phyloP scores from a whole-genome alignment of 2,113 vertebrate species.

The Cepphus grylle region DNA sequence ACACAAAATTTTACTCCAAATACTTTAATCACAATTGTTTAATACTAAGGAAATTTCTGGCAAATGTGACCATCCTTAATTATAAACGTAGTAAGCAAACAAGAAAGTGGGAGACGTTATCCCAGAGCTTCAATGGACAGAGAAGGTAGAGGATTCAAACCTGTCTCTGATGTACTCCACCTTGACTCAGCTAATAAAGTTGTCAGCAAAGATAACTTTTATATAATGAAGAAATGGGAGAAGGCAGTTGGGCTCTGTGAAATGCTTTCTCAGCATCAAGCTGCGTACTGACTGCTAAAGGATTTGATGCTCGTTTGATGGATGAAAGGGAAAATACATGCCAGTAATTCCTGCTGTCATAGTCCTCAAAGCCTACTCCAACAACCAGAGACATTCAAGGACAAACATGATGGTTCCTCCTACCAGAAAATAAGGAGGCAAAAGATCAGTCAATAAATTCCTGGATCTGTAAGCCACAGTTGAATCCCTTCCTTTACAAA shows the following conservation, averaged over 20 bases:
- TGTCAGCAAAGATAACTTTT: constrained; percentile 40
- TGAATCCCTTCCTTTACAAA: neutral
- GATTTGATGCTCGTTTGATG: constrained; percentile 36
- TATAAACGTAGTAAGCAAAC: neutral
- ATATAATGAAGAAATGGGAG: constrained; percentile 37
- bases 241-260: constrained; percentile 3
- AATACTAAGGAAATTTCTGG: neutral
- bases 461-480: neutral
- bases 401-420: constrained; percentile 21
- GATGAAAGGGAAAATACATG: constrained; percentile 59
- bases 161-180: neutral
- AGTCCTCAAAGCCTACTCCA: constrained; percentile 12
- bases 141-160: constrained; percentile 13
- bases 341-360: constrained; percentile 56
- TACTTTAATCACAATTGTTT: neutral
- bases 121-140: neutral
- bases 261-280: constrained; percentile 55
- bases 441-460: constrained; percentile 34
- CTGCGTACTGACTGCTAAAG: neutral
- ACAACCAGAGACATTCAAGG: constrained; percentile 46
- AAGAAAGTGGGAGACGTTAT: neutral
- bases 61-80: neutral
- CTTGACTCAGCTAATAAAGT: constrained; percentile 23
- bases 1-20: neutral
- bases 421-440: constrained; percentile 11